These are phyloP conservation scores for Syngnathoides biaculeatus DNA, from an alignment of 2,113 vertebrate genomes.

Conservation along the genomic window DNA sequence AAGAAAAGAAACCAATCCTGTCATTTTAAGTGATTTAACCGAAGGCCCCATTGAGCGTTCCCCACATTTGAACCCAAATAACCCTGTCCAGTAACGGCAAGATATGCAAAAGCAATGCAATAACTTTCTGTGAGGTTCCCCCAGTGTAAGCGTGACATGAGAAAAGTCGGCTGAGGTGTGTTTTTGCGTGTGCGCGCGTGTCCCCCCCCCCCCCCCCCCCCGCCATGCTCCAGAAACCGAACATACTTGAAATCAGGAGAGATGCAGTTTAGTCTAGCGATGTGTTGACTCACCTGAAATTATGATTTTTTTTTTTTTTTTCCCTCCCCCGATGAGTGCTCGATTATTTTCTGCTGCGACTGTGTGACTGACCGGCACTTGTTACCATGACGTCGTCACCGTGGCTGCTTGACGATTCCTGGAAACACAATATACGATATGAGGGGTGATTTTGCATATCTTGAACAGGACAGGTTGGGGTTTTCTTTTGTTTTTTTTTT, in stretches of 20 bases:
- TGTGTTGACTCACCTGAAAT: slow-evolving; percentile 62
- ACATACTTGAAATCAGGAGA: slow-evolving; percentile 98
- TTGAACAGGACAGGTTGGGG: slow-evolving; percentile 2
- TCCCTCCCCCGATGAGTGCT: not conserved
- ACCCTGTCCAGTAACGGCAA: slow-evolving; percentile 51
- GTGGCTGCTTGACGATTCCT: not conserved
- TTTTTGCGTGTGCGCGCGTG: no score
- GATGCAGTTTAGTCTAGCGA: slow-evolving; percentile 87
- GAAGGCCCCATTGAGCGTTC: not conserved
- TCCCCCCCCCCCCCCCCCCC: no score
- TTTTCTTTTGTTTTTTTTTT: not conserved
- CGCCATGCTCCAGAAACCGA: slow-evolving; percentile 83
- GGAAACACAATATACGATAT: no score
- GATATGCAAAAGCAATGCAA: slow-evolving; percentile 99
- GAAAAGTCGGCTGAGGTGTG: slow-evolving; percentile 46
- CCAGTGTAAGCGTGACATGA: not conserved
- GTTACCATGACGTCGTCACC: not conserved
- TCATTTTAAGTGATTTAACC: not conserved
- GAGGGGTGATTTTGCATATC: slow-evolving; percentile 3
- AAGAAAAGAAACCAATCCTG: not conserved
- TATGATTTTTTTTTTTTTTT: not conserved
- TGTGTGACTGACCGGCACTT: not conserved
- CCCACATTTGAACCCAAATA: not conserved
- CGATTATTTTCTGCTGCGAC: not conserved
- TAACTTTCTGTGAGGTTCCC: slow-evolving; percentile 78